Evolutionary conservation across 2,113 vertebrate genomes (phyloP).

Genomic region (Talpa occidentalis): DNA sequence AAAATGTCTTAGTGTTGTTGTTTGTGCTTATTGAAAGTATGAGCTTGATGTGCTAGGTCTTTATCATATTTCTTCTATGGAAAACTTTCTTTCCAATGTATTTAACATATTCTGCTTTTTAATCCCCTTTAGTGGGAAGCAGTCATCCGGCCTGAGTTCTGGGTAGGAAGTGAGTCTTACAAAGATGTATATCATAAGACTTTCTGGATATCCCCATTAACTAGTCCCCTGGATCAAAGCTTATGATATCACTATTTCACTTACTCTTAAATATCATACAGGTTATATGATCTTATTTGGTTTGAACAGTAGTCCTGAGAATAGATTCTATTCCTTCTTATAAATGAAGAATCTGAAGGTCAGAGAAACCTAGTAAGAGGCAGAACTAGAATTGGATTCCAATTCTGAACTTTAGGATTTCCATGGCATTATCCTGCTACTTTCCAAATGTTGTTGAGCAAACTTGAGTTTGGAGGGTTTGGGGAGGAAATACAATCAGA

Average conservation of each 20-base stretch:
- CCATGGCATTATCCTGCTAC: not conserved
- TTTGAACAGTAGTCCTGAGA: not conserved
- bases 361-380: not conserved
- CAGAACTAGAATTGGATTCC: not conserved
- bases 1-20: not conserved
- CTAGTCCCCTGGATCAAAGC: not conserved
- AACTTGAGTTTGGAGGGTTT: not conserved
- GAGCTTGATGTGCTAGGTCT: not conserved
- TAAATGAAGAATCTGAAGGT: not conserved
- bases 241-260: not conserved
- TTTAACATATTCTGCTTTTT: conserved; percentile 25
- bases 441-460: not conserved
- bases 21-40: not conserved
- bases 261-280: not conserved
- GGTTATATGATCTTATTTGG: not conserved
- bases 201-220: not conserved
- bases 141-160: not conserved
- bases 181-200: not conserved
- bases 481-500: not conserved
- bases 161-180: not conserved
- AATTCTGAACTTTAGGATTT: not conserved
- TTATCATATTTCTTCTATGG: not conserved
- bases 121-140: not conserved
- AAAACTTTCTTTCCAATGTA: not conserved
- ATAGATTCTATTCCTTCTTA: not conserved